Evolutionary conservation across 2,888 invertebrate genomes (phyloP).

Genomic region (Slavum lentiscoides): DNA sequence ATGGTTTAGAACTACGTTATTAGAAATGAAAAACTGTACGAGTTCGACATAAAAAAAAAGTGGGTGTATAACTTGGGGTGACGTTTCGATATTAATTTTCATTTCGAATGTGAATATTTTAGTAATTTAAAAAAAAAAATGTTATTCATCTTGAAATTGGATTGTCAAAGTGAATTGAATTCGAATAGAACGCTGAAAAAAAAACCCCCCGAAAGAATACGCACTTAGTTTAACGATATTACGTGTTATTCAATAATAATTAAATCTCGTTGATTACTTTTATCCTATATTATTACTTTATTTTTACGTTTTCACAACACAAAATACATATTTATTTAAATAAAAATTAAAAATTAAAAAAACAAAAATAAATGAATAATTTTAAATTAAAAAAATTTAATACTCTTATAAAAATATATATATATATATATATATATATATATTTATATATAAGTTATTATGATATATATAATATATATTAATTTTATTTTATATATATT

Average conservation of each 20-base stretch:
- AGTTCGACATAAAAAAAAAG: conserved; percentile 21
- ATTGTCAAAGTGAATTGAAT: conserved; percentile 19
- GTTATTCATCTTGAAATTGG: conserved; percentile 19
- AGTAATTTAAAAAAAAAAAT: conserved; percentile 3
- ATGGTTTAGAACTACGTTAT: conserved; percentile 24
- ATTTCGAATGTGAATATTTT: conserved; percentile 22
- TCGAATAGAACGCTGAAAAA: not conserved
- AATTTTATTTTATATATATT: too few relatives aligned
- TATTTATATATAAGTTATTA: too few relatives aligned
- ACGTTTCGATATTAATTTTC: conserved; percentile 34
- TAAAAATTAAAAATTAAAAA: too few relatives aligned
- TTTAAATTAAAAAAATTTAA: too few relatives aligned
- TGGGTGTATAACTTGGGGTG: conserved; percentile 25
- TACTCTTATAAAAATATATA: too few relatives aligned
- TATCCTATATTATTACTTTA: too few relatives aligned
- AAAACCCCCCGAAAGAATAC: not conserved
- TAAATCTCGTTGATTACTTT: too few relatives aligned
- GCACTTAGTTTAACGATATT: conserved; percentile 15
- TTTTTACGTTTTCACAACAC: too few relatives aligned
- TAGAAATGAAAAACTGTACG: conserved; percentile 18
- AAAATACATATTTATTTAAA: too few relatives aligned
- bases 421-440: too few relatives aligned
- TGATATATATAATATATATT: too few relatives aligned
- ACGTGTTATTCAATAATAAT: not conserved
- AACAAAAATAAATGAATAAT: too few relatives aligned